These are phyloP conservation scores for Drosophila melanica DNA, from an alignment of 1,140 invertebrate species.

Conservation along the genomic window DNA sequence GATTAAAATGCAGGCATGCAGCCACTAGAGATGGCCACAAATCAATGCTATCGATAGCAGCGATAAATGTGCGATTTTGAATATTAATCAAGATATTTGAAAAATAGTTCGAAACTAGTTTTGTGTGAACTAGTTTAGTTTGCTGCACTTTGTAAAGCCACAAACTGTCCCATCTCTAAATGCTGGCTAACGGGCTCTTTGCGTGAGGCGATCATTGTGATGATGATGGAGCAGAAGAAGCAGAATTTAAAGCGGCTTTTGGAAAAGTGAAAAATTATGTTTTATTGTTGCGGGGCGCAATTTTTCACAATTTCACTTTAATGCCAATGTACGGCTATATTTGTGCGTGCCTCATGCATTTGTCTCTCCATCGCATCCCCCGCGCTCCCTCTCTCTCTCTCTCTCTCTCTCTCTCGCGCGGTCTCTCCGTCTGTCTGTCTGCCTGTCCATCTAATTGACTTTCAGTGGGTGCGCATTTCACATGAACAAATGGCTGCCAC, in stretches of 20 bases:
- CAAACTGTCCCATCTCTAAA: slow-evolving; percentile 40
- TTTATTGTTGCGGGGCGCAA: slow-evolving; percentile 40
- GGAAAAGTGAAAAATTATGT: slow-evolving; percentile 50
- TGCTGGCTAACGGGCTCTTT: slow-evolving; percentile 27
- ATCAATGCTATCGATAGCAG: background rate
- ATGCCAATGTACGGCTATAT: slow-evolving; percentile 47
- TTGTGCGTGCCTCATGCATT: slow-evolving; percentile 40
- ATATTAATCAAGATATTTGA: too few relatives aligned
- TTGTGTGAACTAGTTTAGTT: background rate
- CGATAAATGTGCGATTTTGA: background rate
- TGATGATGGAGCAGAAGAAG: slow-evolving; percentile 3
- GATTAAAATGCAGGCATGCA: background rate
- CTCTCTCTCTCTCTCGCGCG: background rate
- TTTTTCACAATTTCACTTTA: slow-evolving; percentile 56
- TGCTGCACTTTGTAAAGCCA: background rate
- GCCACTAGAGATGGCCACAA: slow-evolving; percentile 12
- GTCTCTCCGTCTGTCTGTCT: background rate
- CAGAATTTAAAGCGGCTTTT: slow-evolving; percentile 38
- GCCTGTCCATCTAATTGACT: slow-evolving; percentile 32
- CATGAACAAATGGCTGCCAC: slow-evolving; percentile 29
- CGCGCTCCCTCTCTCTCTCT: background rate
- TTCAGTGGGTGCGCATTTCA: slow-evolving; percentile 39
- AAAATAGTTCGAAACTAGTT: background rate
- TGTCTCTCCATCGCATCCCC: background rate
- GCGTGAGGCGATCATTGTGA: slow-evolving; percentile 20